Percentiles rank a stretch among this genome's conserved stretches.
These are phyloP conservation scores for Albula goreensis DNA, from an alignment of 2,113 vertebrate genomes.

Conservation along the genomic window DNA sequence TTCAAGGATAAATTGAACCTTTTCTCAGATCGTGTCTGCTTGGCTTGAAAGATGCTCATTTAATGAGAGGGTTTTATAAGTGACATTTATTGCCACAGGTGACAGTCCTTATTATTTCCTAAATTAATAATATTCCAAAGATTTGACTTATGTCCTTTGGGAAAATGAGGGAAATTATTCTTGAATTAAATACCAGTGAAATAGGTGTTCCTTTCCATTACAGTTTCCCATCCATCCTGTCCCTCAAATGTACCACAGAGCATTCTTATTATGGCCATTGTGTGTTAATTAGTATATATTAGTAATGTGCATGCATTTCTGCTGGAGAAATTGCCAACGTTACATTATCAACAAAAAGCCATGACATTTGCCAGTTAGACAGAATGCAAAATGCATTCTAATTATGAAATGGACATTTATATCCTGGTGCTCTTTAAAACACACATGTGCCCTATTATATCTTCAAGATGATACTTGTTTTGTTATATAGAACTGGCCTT, in stretches of 20 bases:
- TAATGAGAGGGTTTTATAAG: slow-evolving; percentile 1
- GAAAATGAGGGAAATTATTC: neutral
- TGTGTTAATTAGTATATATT: too few species aligned
- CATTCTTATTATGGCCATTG: neutral
- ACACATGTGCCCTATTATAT: too few species aligned
- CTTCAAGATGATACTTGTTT: too few species aligned
- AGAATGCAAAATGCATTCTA: too few species aligned
- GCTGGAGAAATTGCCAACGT: too few species aligned
- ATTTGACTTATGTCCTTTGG: neutral
- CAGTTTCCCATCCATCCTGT: neutral
- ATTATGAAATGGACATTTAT: too few species aligned
- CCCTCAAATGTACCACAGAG: neutral
- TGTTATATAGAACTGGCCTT: too few species aligned
- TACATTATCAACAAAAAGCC: too few species aligned
- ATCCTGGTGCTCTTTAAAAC: too few species aligned
- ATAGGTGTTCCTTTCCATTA: slow-evolving; percentile 5
- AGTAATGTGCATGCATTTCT: too few species aligned
- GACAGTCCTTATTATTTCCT: neutral
- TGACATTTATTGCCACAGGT: slow-evolving; percentile 1
- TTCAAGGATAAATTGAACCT: neutral
- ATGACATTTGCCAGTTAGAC: too few species aligned
- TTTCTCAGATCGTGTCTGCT: neutral
- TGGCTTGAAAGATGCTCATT: neutral
- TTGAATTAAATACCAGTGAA: neutral
- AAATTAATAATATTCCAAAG: slow-evolving; percentile 9